phyloP scores from a whole-genome alignment of 2,113 vertebrate genomes.

The Hassar affinis region DNA sequence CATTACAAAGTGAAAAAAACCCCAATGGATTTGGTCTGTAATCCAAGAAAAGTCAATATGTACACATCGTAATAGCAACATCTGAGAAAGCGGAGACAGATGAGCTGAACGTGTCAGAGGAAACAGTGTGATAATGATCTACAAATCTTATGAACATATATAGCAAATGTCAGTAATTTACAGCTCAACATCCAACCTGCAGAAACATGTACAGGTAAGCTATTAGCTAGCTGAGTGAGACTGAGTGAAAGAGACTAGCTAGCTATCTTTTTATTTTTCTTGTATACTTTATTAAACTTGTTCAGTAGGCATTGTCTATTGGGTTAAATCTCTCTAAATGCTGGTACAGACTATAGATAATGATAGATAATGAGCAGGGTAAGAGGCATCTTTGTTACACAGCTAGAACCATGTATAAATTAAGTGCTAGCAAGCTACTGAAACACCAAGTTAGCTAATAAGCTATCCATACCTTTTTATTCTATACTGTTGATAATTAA shows the following conservation, averaged over 20 bases:
- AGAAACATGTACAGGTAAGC: neutral
- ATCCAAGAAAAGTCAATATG: neutral
- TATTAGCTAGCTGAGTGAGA: neutral
- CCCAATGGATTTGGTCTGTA: no score
- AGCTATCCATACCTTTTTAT: neutral
- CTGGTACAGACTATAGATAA: neutral
- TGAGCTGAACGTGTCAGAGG: neutral
- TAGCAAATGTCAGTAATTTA: neutral
- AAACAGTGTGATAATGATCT: neutral
- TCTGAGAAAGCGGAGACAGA: neutral
- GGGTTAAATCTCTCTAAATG: neutral
- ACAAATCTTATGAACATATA: neutral
- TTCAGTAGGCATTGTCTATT: neutral
- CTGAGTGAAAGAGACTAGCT: neutral
- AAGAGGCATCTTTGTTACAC: neutral
- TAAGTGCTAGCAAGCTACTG: neutral
- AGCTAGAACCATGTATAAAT: neutral
- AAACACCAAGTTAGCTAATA: neutral
- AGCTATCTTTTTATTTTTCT: neutral
- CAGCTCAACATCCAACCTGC: neutral
- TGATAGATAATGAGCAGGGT: neutral
- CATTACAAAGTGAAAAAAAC: neutral
- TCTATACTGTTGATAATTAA: neutral
- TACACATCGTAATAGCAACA: neutral
- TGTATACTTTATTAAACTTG: neutral